phyloP scores from a whole-genome alignment of 1,140 invertebrate genomes.

The Bombus cullumanus region DNA sequence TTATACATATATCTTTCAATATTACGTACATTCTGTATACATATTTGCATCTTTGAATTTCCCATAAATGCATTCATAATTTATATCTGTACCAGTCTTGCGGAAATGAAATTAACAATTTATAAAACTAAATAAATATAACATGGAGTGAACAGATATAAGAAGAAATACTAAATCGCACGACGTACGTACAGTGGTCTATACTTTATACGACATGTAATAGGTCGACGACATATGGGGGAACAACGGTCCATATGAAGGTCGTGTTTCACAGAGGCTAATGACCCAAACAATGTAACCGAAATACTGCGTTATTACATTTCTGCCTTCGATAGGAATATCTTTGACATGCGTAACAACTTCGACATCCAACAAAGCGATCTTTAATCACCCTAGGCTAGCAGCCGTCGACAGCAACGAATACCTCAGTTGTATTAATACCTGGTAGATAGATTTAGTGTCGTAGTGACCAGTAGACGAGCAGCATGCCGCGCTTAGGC shows the following conservation, averaged over 20 bases:
- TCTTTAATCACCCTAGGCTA: neutral
- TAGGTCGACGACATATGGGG: neutral
- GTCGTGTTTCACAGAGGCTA: neutral
- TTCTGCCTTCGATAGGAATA: neutral
- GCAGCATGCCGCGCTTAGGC: constrained; percentile 47
- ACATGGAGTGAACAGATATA: neutral
- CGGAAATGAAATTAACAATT: no score
- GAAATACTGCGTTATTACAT: neutral
- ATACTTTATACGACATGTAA: neutral
- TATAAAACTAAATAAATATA: no score
- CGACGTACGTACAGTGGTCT: no score
- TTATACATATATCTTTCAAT: no score
- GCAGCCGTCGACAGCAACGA: neutral
- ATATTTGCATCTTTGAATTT: no score
- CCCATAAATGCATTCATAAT: no score
- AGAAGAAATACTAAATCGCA: neutral
- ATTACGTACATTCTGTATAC: no score
- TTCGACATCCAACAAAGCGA: neutral
- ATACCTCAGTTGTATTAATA: neutral
- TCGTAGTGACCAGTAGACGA: neutral
- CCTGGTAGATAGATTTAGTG: neutral
- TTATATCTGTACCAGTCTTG: no score
- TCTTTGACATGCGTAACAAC: neutral
- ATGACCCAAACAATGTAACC: neutral
- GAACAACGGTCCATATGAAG: no score